Evolutionary conservation across 1,140 invertebrate species (phyloP).

Genomic region (Physella acuta): DNA sequence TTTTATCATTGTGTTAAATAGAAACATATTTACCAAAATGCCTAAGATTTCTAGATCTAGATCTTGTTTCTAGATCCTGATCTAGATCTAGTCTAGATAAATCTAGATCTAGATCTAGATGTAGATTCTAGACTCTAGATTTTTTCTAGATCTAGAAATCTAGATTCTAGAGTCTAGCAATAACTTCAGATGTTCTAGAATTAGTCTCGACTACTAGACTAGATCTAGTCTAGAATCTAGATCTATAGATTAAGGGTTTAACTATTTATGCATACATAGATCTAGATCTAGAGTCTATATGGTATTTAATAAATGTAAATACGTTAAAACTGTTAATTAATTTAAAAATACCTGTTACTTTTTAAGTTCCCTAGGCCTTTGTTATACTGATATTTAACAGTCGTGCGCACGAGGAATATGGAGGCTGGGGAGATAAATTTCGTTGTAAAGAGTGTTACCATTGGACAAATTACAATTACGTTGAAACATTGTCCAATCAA

Average conservation of each 20-base stretch:
- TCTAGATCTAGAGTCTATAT: constrained; percentile 4
- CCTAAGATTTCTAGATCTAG: not conserved
- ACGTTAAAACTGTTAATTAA: not conserved
- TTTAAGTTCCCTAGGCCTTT: not conserved
- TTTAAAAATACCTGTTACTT: not conserved
- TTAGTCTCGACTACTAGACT: not conserved
- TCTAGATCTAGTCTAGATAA: constrained; percentile 5
- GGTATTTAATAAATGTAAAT: too few species aligned
- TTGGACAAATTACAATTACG: constrained; percentile 9
- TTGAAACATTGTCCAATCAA: constrained; percentile 14
- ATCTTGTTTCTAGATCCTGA: not conserved
- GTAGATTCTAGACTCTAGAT: too few species aligned
- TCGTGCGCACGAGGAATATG: constrained; percentile 22
- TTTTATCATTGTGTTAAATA: not conserved
- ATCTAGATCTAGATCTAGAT: too few species aligned
- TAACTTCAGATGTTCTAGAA: not conserved
- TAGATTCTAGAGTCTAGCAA: not conserved
- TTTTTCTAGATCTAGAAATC: too few species aligned
- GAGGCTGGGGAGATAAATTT: not conserved
- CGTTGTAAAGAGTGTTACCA: constrained; percentile 2
- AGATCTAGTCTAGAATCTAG: not conserved
- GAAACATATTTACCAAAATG: not conserved
- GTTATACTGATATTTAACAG: not conserved
- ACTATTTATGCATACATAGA: not conserved
- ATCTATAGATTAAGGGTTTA: not conserved